phyloP scores from a whole-genome alignment of 2,888 invertebrate genomes.

The Microplitis manilae region DNA sequence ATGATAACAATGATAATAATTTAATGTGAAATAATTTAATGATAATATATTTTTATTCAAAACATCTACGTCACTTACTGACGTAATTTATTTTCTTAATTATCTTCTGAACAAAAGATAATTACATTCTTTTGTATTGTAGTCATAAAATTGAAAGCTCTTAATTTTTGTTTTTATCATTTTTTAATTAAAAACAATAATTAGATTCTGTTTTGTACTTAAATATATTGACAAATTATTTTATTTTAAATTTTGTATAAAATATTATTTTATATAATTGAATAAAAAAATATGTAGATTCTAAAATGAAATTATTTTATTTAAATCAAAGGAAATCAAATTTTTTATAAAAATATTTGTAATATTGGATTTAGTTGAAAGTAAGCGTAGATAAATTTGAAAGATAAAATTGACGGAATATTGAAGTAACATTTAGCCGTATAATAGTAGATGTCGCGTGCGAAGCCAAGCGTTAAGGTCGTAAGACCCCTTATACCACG shows the following conservation, averaged over 20 bases:
- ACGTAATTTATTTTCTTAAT: background rate
- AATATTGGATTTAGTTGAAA: background rate
- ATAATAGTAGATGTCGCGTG: constrained; percentile 25
- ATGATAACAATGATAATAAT: constrained; percentile 4
- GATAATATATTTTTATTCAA: background rate
- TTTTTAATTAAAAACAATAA: background rate
- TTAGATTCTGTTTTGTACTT: background rate
- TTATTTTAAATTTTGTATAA: background rate
- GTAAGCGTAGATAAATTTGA: background rate
- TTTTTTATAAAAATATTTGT: background rate
- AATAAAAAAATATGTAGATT: no score
- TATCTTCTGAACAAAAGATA: background rate
- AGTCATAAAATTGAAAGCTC: background rate
- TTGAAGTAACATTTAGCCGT: constrained; percentile 17
- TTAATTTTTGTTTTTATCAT: background rate
- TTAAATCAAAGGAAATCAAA: background rate
- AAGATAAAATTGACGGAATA: constrained; percentile 17
- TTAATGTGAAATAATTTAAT: background rate
- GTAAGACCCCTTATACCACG: constrained; percentile 54
- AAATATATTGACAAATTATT: background rate
- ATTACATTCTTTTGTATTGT: background rate
- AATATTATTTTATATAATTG: no score
- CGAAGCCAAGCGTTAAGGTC: constrained; percentile 52
- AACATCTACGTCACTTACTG: background rate
- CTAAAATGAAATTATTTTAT: background rate